Percentiles rank a stretch among this genome's conserved stretches.
phyloP scores from a whole-genome alignment of 2,113 vertebrate species.

The Pelvicachromis taeniatus region DNA sequence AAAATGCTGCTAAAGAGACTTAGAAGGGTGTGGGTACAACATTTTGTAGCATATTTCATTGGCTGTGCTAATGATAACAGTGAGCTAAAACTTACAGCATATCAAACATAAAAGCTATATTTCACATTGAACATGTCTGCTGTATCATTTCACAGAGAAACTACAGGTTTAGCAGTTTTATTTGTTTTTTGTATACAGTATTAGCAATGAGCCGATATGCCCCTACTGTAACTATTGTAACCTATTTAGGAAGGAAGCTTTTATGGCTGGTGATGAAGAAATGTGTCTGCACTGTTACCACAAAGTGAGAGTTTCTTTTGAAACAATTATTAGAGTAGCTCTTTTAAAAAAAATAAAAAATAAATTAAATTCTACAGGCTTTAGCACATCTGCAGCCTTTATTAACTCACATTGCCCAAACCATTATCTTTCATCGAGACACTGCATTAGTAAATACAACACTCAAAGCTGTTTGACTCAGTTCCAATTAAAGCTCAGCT shows the following conservation, averaged over 20 bases:
- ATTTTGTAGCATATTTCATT: neutral
- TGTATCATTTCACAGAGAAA: neutral
- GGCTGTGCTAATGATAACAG: neutral
- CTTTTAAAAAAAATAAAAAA: neutral
- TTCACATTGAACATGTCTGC: neutral
- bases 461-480: conserved; percentile 25
- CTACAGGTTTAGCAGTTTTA: neutral
- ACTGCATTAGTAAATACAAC: conserved; percentile 22
- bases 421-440: conserved; percentile 24
- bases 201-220: neutral
- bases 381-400: neutral
- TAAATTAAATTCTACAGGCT: neutral
- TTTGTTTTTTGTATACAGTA: neutral
- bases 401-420: conserved; percentile 24
- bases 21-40: neutral
- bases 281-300: neutral
- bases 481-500: conserved; percentile 43
- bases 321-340: neutral
- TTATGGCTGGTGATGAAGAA: neutral
- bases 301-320: neutral
- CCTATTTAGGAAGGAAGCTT: neutral
- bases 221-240: neutral
- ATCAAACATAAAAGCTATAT: neutral
- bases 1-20: neutral
- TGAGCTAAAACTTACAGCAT: neutral